These are phyloP conservation scores for Coboldia fuscipes DNA, from an alignment of 1,140 invertebrate species.

Conservation along the genomic window DNA sequence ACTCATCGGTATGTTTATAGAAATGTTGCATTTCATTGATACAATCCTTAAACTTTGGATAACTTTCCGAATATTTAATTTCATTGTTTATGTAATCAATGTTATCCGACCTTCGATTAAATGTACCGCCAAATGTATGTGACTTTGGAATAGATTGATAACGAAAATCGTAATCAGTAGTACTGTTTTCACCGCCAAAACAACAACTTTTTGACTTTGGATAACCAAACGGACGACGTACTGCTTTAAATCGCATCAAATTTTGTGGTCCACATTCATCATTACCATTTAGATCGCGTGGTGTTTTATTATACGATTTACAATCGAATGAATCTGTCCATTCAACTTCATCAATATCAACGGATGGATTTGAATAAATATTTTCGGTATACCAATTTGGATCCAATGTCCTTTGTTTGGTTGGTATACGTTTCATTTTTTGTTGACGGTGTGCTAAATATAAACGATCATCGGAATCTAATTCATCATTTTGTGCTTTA, in stretches of 20 bases:
- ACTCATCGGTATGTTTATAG: too few species aligned
- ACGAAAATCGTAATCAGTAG: too few species aligned
- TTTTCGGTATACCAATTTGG: constrained; percentile 23
- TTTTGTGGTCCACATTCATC: constrained; percentile 9
- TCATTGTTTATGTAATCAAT: constrained; percentile 20
- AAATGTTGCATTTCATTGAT: too few species aligned
- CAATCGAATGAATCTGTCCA: constrained; percentile 6
- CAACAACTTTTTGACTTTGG: constrained; percentile 20
- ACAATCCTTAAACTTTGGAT: too few species aligned
- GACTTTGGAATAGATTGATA: constrained; percentile 17
- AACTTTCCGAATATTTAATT: background rate
- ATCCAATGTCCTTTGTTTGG: constrained; percentile 20
- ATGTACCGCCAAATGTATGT: constrained; percentile 15
- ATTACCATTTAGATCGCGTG: constrained; percentile 15
- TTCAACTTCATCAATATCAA: constrained; percentile 18
- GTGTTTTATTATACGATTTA: constrained; percentile 12
- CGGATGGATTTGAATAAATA: constrained; percentile 23
- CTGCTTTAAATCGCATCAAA: constrained; percentile 8
- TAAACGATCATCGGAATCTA: background rate
- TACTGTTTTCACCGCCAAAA: constrained; percentile 13
- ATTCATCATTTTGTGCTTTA: too few species aligned
- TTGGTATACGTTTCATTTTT: constrained; percentile 25
- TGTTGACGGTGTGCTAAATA: constrained; percentile 10
- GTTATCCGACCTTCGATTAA: constrained; percentile 15
- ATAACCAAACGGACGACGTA: constrained; percentile 16